Base-by-base conservation (phyloP, 2,888 invertebrate species). In the Unio delphinus region DNA sequence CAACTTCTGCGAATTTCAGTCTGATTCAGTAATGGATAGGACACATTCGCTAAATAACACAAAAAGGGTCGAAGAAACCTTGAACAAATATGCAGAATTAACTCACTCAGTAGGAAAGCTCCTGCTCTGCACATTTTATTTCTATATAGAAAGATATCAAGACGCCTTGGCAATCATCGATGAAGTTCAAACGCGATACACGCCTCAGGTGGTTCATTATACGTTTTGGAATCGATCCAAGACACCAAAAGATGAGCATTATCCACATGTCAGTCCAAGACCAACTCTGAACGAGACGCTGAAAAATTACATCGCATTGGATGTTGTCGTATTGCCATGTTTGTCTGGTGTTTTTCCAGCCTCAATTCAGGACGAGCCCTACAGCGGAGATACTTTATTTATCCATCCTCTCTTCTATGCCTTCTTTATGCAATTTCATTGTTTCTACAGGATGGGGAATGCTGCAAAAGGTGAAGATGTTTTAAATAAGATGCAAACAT, bases 191-290 rank as follows among this genome's bases (percentile, higher is more conserved):
- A 62, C 23, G 20, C 28, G 60, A 15, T 59, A 59, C 58, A 23
- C 20, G 11, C 18, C 20, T 6, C 18, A 20, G 55, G 26, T 66
- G 5, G 54, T 66, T 23, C 66, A 60, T 60, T 66, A 66, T 18
- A n/a, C 60, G 26, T 60, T 66, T 54, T 54, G 60, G 59, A 58
- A 66, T 28, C 59, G 66, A 45, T 59, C 59, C 54, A 59, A 55
- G 15, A 59, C 30, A 18, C 66, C 66, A 23, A 60, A 54, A 17
- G 66, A 66, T 23, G 66, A 66, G 5, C 60, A 66, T 58, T 66
- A 61, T 61, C 54, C 20, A 7, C 20, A 23, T 45, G 18, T 28
- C 18, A 23, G 1, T 23, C 45, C 45, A 54, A 20, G 55, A 28
- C 45, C 23, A 23, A 23, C 66, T 45, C 54, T 66, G 20, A 28